Evolutionary conservation across 2,888 invertebrate genomes (phyloP).

Genomic region (Palloptera scutellata): DNA sequence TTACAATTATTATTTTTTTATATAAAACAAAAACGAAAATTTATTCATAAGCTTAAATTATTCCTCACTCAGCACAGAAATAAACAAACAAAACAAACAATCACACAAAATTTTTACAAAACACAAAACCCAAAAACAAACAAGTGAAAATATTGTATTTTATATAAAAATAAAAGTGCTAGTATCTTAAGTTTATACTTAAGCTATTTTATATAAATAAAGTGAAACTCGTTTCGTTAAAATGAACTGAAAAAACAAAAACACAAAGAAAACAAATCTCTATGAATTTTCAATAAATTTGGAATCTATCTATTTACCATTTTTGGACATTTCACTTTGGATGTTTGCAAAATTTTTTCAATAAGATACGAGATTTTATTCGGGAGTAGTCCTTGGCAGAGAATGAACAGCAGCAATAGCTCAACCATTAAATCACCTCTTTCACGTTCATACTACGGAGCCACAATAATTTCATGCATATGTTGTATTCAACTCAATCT

Average conservation of each 20-base stretch:
- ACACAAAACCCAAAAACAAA: not conserved
- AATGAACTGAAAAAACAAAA: slow-evolving; percentile 35
- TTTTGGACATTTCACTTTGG: too few relatives aligned
- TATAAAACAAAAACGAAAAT: slow-evolving; percentile 11
- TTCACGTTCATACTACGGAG: too few relatives aligned
- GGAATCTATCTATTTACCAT: too few relatives aligned
- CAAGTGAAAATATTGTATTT: slow-evolving; percentile 37
- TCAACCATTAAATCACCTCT: too few relatives aligned
- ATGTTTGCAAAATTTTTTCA: too few relatives aligned
- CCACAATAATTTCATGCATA: too few relatives aligned
- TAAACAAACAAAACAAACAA: slow-evolving; percentile 19
- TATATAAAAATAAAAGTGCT: slow-evolving; percentile 37
- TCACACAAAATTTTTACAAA: slow-evolving; percentile 28
- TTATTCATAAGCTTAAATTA: slow-evolving; percentile 26
- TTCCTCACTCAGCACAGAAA: slow-evolving; percentile 21
- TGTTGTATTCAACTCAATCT: too few relatives aligned
- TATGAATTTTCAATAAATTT: too few relatives aligned
- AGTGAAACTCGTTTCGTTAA: slow-evolving; percentile 41
- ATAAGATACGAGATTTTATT: too few relatives aligned
- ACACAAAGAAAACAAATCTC: not conserved
- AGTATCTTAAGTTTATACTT: slow-evolving; percentile 55
- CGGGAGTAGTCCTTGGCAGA: too few relatives aligned
- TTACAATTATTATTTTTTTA: slow-evolving; percentile 20
- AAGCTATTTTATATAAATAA: slow-evolving; percentile 50
- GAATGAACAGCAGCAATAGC: too few relatives aligned